Base-by-base conservation (phyloP, 2,797 vertebrate species). In the Luscinia luscinia region DNA sequence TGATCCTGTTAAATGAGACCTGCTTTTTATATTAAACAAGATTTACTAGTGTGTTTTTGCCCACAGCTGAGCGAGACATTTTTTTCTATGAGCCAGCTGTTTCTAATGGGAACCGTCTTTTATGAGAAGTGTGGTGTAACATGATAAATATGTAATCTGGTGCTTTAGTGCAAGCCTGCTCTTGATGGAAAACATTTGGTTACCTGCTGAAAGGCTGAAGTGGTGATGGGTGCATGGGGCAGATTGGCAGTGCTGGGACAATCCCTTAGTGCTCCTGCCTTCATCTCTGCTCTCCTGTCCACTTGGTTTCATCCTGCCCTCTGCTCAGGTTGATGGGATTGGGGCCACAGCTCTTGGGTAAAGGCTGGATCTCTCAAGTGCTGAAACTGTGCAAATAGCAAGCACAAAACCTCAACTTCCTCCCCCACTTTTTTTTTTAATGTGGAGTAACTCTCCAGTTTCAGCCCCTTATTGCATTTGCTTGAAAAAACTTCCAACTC, bases 221-320 rank as follows among this genome's bases (percentile, higher is more conserved):
- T 40, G 58, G 48, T 77, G 3, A 5, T 0, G 23, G 12, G 30
- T 20, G 34, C 36, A 4, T 0, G 15, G 68, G 57, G 36, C 43
- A 61, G 68, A 2, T 1, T 4, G 62, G 54, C 16, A 32, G 12
- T 30, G 62, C 76, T 77, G 85, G 14, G 63, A 9, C 28, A 21
- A 1, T 22, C 30, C 85, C 5, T 1, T 23, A n/a, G 3, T 38
- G 63, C 38, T 82, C 20, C 75, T 81, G 28, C 38, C 24, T 26
- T 67, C 64, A 20, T n/a, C n/a, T 28, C 2, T 27, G 34, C 58
- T 48, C 15, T 49, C 1, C 13, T 27, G 14, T 4, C 24, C 19
- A 1, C 18, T 4, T 0, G 0, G 4, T 18, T 68, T 73, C 7
- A 16, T 23, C 9, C 77, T 84, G 16, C 46, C n/a, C 26, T 20